Evolutionary conservation across 2,888 invertebrate species (phyloP).

Genomic region (Dascillus cervinus): DNA sequence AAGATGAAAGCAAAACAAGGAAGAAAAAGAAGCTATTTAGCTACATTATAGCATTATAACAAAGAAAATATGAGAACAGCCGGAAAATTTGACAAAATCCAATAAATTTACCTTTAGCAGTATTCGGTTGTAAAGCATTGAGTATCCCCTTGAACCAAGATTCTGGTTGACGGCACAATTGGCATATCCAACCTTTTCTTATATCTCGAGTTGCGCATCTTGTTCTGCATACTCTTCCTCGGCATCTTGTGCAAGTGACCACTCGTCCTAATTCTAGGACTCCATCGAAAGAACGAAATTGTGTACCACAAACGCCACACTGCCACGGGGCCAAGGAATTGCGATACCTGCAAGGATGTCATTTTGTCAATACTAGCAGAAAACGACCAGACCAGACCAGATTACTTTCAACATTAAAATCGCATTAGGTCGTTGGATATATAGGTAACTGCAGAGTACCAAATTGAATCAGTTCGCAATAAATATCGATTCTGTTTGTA

Average conservation of each 20-base stretch:
- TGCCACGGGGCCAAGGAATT: conserved; percentile 28
- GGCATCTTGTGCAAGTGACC: conserved; percentile 34
- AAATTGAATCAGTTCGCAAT: no score
- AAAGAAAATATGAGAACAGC: no score
- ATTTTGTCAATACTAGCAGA: no score
- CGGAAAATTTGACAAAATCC: no score
- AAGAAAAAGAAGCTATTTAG: no score
- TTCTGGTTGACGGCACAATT: conserved; percentile 29
- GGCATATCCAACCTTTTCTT: conserved; percentile 32
- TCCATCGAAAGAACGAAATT: conserved; percentile 31
- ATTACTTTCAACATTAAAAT: no score
- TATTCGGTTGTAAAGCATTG: conserved; percentile 26
- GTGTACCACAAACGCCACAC: conserved; percentile 35
- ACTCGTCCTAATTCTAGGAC: conserved; percentile 30
- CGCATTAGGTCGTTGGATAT: no score
- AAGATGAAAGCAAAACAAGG: no score
- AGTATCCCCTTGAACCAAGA: conserved; percentile 35
- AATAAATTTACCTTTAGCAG: conserved; percentile 20
- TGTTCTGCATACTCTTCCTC: conserved; percentile 30
- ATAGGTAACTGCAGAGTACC: no score
- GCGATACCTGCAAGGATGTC: conserved; percentile 24
- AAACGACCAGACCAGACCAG: no score
- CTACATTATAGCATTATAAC: no score
- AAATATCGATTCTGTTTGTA: no score
- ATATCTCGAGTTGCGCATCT: conserved; percentile 28